A percentile compares a stretch with the other conserved stretches of the same genome.
These are phyloP conservation scores for Diplazon laetatorius DNA, from an alignment of 2,888 invertebrate species.

Conservation along the genomic window DNA sequence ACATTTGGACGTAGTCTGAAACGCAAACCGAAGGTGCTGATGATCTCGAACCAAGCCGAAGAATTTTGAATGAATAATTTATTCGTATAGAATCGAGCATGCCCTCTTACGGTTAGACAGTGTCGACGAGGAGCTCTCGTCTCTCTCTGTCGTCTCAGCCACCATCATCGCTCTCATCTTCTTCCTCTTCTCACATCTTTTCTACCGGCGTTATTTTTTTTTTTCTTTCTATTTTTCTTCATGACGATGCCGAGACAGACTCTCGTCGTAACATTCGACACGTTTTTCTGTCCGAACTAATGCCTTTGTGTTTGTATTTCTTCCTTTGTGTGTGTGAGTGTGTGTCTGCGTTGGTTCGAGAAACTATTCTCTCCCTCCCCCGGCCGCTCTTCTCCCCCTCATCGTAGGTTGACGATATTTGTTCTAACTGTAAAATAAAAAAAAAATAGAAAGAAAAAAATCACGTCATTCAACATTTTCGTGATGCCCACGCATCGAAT, in stretches of 20 bases:
- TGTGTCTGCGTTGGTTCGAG: conserved; percentile 32
- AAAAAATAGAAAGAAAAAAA: too few species aligned
- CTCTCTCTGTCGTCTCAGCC: conserved; percentile 53
- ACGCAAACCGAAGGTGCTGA: conserved; percentile 18
- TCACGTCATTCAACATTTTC: conserved; percentile 57
- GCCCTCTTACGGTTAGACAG: conserved; percentile 57
- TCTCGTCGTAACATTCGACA: conserved; percentile 60
- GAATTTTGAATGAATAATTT: conserved; percentile 68
- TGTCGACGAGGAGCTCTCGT: conserved; percentile 43
- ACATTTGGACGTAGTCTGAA: too few species aligned
- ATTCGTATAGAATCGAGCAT: conserved; percentile 65
- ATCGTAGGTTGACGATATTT: conserved; percentile 56
- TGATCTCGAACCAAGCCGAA: conserved; percentile 42
- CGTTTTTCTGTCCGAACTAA: conserved; percentile 55
- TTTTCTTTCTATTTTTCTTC: conserved; percentile 36
- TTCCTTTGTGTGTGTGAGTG: conserved; percentile 14
- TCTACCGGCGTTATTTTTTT: too few species aligned
- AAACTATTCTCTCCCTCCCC: too few species aligned
- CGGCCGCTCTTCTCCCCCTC: neutral
- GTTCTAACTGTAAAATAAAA: conserved; percentile 65
- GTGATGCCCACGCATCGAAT: conserved; percentile 43
- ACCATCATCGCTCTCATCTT: conserved; percentile 39
- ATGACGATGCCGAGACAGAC: conserved; percentile 36
- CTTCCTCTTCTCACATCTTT: conserved; percentile 36
- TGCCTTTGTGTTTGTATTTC: too few species aligned